A percentile compares a stretch with the other conserved stretches of the same genome.
These are phyloP conservation scores for Protonibea diacanthus DNA, from an alignment of 2,797 vertebrate genomes.

Conservation along the genomic window DNA sequence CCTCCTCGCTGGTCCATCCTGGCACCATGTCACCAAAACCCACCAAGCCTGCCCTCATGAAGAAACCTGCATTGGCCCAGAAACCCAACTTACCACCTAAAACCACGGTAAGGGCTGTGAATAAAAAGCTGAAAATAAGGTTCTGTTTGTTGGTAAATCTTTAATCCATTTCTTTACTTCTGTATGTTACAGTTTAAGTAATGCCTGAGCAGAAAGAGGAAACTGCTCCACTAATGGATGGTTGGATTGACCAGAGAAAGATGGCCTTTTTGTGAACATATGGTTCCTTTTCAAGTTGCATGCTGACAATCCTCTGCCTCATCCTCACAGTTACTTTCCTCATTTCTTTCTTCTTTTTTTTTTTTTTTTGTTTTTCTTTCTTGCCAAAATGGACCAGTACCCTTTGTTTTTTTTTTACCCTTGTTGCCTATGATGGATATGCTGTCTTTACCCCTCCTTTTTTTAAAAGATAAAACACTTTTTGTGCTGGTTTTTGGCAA, in stretches of 20 bases:
- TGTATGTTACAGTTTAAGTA: constrained; percentile 80
- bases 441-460: not conserved
- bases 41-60: constrained; percentile 82
- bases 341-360: not conserved
- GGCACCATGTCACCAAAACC: constrained; percentile 79
- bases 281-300: constrained; percentile 49
- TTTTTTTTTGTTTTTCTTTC: constrained; percentile 14
- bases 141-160: not conserved
- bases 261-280: constrained; percentile 45
- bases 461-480: constrained; percentile 7
- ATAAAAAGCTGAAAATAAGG: not conserved
- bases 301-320: constrained; percentile 65
- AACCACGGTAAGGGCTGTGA: constrained; percentile 73
- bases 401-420: constrained; percentile 39
- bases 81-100: constrained; percentile 87
- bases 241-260: constrained; percentile 35
- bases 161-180: constrained; percentile 29
- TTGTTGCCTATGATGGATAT: constrained; percentile 35
- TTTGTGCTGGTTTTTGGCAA: constrained; percentile 43
- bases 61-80: constrained; percentile 91
- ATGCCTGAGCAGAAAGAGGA: constrained; percentile 54
- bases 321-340: constrained; percentile 4
- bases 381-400: constrained; percentile 71
- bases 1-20: constrained; percentile 9
- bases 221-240: constrained; percentile 22